phyloP scores from a whole-genome alignment of 2,888 invertebrate genomes.

The Strigamia maritima region DNA sequence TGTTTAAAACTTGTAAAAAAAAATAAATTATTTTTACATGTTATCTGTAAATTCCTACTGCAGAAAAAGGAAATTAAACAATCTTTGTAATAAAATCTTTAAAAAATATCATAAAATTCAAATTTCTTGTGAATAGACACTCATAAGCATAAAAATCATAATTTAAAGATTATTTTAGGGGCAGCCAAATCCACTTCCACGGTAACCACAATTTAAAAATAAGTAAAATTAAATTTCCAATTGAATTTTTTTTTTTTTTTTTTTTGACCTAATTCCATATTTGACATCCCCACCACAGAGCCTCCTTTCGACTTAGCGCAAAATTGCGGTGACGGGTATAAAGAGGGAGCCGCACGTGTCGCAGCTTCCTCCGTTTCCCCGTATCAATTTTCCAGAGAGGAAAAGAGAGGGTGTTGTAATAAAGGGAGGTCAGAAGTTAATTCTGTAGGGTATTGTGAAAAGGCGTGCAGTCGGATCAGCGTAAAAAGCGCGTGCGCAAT shows the following conservation, averaged over 20 bases:
- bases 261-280: not conserved
- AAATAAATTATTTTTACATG: no score
- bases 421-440: constrained; percentile 3
- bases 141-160: no score
- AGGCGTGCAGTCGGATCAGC: not conserved
- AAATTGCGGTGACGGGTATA: not conserved
- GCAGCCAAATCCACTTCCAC: no score
- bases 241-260: no score
- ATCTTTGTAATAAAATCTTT: no score
- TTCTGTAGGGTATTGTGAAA: not conserved
- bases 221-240: not conserved
- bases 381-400: not conserved
- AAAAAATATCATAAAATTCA: no score
- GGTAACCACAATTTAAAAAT: not conserved
- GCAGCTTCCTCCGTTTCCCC: not conserved
- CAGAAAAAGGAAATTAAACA: no score
- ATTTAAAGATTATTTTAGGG: no score
- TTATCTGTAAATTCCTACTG: no score
- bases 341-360: not conserved
- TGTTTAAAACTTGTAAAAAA: no score
- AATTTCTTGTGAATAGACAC: no score
- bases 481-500: not conserved
- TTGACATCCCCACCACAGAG: not conserved
- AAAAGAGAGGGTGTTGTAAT: not conserved
- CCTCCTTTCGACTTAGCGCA: not conserved